These are phyloP conservation scores for Mimachlamys varia DNA, from an alignment of 2,888 invertebrate genomes.

Conservation along the genomic window DNA sequence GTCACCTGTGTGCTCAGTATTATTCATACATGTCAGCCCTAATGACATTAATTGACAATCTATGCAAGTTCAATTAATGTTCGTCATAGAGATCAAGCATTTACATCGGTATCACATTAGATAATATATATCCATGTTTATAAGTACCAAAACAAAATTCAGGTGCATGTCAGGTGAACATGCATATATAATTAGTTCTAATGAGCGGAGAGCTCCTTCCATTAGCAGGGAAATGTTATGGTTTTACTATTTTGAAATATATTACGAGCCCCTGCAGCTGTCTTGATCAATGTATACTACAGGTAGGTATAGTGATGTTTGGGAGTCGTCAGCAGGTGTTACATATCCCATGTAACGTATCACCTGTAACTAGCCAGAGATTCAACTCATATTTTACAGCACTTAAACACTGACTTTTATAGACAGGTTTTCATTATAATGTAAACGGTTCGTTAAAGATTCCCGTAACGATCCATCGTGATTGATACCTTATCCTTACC, in stretches of 20 bases:
- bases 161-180: no score
- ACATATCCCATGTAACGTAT: background rate
- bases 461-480: background rate
- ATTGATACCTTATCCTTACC: background rate
- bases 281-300: background rate
- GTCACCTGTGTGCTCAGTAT: background rate
- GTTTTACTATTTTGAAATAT: no score
- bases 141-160: no score
- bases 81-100: background rate
- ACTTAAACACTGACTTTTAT: slow-evolving; percentile 6
- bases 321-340: background rate
- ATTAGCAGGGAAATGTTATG: background rate
- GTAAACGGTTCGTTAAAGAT: slow-evolving; percentile 1
- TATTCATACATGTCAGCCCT: background rate
- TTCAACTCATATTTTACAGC: slow-evolving; percentile 16
- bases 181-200: no score
- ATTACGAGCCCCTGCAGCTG: background rate
- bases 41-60: background rate
- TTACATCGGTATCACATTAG: background rate
- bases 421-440: background rate
- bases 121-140: no score
- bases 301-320: background rate
- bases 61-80: background rate
- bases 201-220: background rate
- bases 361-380: background rate